phyloP scores from a whole-genome alignment of 2,113 vertebrate species.

The Prinia subflava region DNA sequence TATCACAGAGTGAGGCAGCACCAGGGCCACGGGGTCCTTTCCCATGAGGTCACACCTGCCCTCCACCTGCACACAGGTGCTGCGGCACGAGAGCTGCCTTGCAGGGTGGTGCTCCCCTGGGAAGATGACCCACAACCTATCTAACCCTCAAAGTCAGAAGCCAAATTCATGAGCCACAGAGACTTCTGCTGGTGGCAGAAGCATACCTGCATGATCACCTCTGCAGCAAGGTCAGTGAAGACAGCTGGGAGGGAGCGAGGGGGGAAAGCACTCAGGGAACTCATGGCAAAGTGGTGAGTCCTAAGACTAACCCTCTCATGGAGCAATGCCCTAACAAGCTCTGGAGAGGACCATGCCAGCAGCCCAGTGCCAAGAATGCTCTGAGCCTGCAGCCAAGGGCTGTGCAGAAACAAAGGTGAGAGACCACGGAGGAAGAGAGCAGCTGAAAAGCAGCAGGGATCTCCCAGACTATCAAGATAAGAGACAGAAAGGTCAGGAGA shows the following conservation, averaged over 20 bases:
- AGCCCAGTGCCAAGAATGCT: not conserved
- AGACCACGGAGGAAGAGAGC: accelerated
- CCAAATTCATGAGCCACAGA: not conserved
- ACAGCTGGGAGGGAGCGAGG: not conserved
- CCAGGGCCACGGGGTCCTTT: not conserved
- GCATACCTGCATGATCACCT: not conserved
- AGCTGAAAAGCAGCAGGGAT: not conserved
- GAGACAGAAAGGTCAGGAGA: conserved; percentile 35
- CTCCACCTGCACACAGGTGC: not conserved
- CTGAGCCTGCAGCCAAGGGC: not conserved
- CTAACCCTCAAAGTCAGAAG: not conserved
- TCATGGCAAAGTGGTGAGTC: not conserved
- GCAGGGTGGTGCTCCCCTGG: not conserved
- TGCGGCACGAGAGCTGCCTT: not conserved
- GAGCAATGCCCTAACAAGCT: not conserved
- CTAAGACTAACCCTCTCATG: not conserved
- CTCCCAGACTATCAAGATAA: not conserved
- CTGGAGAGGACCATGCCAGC: not conserved
- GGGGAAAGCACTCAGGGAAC: not conserved
- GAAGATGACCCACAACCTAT: not conserved
- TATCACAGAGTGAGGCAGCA: not conserved
- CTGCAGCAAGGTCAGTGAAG: not conserved
- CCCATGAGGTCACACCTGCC: not conserved
- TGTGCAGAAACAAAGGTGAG: not conserved
- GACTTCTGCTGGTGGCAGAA: conserved; percentile 6